A percentile compares a stretch with the other conserved stretches of the same genome.
Conservation (phyloP, 2,888 invertebrate genomes). For the Eulithis testata region DNA sequence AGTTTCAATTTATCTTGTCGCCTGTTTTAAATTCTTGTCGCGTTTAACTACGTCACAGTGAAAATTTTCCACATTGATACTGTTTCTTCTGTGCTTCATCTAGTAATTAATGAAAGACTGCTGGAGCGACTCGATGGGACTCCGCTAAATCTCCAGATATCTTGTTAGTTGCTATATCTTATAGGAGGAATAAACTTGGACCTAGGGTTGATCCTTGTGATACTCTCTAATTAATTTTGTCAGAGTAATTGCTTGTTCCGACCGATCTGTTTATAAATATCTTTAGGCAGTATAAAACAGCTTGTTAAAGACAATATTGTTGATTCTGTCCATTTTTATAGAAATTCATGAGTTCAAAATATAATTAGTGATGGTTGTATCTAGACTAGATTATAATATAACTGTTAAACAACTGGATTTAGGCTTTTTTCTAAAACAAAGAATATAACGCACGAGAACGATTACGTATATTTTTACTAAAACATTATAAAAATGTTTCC, state of each 20-base stretch:
- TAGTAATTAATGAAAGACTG: constrained; percentile 61
- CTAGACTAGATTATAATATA: too few relatives aligned
- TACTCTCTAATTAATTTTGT: constrained; percentile 36
- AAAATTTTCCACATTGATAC: constrained; percentile 1
- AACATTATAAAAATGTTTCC: constrained; percentile 30
- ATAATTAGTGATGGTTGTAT: too few relatives aligned
- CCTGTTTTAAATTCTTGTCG: neutral
- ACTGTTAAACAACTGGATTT: too few relatives aligned
- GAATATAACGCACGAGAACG: too few relatives aligned
- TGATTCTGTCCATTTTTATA: too few relatives aligned
- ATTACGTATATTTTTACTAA: neutral
- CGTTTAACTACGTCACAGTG: constrained; percentile 7
- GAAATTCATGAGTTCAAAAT: too few relatives aligned
- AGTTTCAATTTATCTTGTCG: constrained; percentile 6
- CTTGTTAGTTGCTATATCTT: constrained; percentile 49
- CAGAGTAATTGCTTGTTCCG: constrained; percentile 24
- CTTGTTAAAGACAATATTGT: neutral
- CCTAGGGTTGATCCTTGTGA: constrained; percentile 37
- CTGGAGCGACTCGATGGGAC: constrained; percentile 49
- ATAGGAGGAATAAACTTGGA: constrained; percentile 34
- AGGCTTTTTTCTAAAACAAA: too few relatives aligned
- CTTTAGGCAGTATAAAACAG: neutral
- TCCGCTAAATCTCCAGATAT: constrained; percentile 49
- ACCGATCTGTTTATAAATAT: constrained; percentile 6
- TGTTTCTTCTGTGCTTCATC: constrained; percentile 11